A percentile compares a stretch with the other conserved stretches of the same genome.
Evolutionary conservation across 1,140 invertebrate species (phyloP).

Genomic region (Triops longicaudatus): DNA sequence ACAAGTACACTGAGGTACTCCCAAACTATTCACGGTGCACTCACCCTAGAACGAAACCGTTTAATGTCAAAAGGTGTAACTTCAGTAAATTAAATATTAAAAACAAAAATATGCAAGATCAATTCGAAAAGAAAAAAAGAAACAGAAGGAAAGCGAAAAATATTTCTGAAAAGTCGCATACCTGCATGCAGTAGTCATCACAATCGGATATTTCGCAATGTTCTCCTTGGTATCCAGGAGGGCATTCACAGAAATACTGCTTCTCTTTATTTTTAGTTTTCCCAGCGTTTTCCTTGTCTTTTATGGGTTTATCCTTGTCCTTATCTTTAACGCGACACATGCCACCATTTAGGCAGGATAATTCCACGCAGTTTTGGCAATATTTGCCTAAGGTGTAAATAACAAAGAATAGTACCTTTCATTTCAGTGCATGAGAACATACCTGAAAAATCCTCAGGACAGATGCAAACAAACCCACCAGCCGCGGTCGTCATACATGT

Average conservation of each 20-base stretch:
- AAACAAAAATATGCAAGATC: conserved; percentile 15
- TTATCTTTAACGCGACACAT: conserved; percentile 26
- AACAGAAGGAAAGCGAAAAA: background rate
- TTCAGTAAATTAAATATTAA: conserved; percentile 21
- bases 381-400: conserved; percentile 26
- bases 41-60: conserved; percentile 31
- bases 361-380: conserved; percentile 32
- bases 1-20: conserved; percentile 39
- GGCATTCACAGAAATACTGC: conserved; percentile 38
- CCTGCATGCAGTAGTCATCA: conserved; percentile 38
- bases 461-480: conserved; percentile 40
- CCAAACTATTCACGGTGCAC: conserved; percentile 34
- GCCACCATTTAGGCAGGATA: conserved; percentile 30
- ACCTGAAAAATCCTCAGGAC: conserved; percentile 42
- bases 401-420: conserved; percentile 15
- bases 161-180: conserved; percentile 31
- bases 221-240: conserved; percentile 38
- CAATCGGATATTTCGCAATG: conserved; percentile 41
- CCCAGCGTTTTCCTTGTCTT: conserved; percentile 27
- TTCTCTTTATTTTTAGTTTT: conserved; percentile 21
- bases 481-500: conserved; percentile 41
- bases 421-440: conserved; percentile 22
- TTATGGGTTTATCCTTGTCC: conserved; percentile 21
- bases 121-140: background rate
- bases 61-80: background rate